Percentiles rank a stretch among this genome's conserved stretches.
These are phyloP conservation scores for Pollachius pollachius DNA, from an alignment of 2,113 vertebrate species.

Conservation along the genomic window DNA sequence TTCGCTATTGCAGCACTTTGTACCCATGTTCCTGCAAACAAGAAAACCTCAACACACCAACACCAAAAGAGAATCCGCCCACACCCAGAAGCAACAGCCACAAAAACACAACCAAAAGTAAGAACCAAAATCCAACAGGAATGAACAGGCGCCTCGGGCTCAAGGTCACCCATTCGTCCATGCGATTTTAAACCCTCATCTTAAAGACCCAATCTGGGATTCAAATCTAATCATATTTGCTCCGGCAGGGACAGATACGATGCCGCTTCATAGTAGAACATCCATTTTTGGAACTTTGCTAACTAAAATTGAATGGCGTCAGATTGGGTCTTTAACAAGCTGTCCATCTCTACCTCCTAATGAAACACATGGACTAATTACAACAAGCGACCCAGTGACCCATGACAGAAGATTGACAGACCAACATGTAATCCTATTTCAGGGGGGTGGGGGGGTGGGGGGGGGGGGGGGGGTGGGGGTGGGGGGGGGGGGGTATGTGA, in stretches of 20 bases:
- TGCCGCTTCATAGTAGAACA: neutral
- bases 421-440: slow-evolving; percentile 39
- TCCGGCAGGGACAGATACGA: neutral
- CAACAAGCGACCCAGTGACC: slow-evolving; percentile 4
- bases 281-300: neutral
- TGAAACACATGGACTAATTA: neutral
- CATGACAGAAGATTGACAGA: slow-evolving; percentile 32
- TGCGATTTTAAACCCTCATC: slow-evolving; percentile 20
- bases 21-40: slow-evolving; percentile 21
- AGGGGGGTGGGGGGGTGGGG: slow-evolving; percentile 41
- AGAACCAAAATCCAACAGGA: slow-evolving; percentile 30
- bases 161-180: neutral
- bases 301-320: neutral
- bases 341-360: slow-evolving; percentile 22
- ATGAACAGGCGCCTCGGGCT: neutral
- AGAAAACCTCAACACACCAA: slow-evolving; percentile 30
- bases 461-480: slow-evolving; percentile 21
- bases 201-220: slow-evolving; percentile 27
- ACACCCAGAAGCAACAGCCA: slow-evolving; percentile 11
- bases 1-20: neutral
- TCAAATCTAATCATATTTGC: neutral
- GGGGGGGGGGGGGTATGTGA: slow-evolving; percentile 36
- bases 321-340: slow-evolving; percentile 22
- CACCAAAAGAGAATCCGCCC: slow-evolving; percentile 19
- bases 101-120: slow-evolving; percentile 20